Evolutionary conservation across 2,888 invertebrate genomes (phyloP), one percentile per base, ranked within the genome.

Genomic region (Platycheirus albimanus): DNA sequence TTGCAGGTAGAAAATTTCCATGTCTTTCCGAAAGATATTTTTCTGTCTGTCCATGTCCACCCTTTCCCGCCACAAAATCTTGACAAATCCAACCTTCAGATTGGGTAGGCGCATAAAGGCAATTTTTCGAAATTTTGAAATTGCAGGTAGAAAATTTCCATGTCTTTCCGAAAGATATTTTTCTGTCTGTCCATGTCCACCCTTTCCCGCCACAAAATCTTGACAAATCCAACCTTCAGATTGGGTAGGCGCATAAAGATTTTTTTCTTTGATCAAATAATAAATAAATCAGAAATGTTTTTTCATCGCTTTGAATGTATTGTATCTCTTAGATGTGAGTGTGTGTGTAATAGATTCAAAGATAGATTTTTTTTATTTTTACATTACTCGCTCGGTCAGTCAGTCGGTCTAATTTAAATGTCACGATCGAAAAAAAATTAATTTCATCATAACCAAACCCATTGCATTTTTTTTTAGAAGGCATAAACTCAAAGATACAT

Each of bases 341-440:
- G 3, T 24, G 24, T 20, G 20, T 20, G 20, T n/a, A 15, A 45
- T n/a, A 15, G 20, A 36, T 13, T 8, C 11, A 28, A 28, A 58
- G 41, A 58, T 28, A 41, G 8, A 58, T 13, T n/a, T 19, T 20
- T 54, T 20, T 19, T 36, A 36, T 36, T 19, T 36, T 20, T 41
- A 10, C 13, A 8, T 8, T 30, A 4, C n/a, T 36, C 28, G 63
- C 19, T 66, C 17, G 38, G 78, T 54, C 38, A 54, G 61, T 80
- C 30, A 33, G 5, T 36, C 36, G 64, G 66, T 81, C 81, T 81
- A 81, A 81, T 81, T 81, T 81, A 81, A 81, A 76, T 81, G 76
- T 81, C 81, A 81, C 76, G 76, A 81, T 76, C 77, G 77, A 67
- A 63, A 76, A 81, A 66, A 76, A 78, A 71, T 20, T n/a, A 17